Base-by-base conservation (phyloP, 2,888 invertebrate genomes). In the Osedax frankpressi region DNA sequence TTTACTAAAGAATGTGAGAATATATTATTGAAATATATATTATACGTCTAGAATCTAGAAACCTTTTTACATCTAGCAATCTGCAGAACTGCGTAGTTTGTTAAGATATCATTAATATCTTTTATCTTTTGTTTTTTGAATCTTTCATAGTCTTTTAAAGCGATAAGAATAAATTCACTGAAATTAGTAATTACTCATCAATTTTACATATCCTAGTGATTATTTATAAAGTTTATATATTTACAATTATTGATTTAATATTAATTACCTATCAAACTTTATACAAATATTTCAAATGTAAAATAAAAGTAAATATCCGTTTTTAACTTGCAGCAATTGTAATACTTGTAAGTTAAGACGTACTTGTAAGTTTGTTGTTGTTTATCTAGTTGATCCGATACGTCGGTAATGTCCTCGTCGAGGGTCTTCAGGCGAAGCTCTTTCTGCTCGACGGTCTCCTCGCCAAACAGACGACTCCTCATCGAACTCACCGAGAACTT, bases 11-110 rank as follows among this genome's bases (percentile, higher is more conserved):
- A n/a, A n/a, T n/a, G n/a, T n/a, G n/a, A n/a, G n/a, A n/a, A n/a
- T n/a, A n/a, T n/a, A n/a, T n/a, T n/a, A n/a, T n/a, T n/a, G n/a
- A n/a, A n/a, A n/a, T n/a, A 11, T 44, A 19, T 44, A 44, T 44
- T 44, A 44, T 19, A 44, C 19, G 6, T 11, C 19, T 44, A 44
- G 6, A 44, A 11, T 44, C 44, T 44, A 44, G 19, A 19, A 44
- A 78, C 78, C 78, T 78, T 78, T 74, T 78, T 77, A 30, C 75
- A 77, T 30, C 76, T 73, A 28, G 77, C 77, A 25, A 76, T 83
- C 75, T 83, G 82, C 80, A 83, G 80, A 65, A 84, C 80, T 60
- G 83, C 82, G 76, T 82, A 83, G 75, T 83, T 83, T 28, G 82
- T 81, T 77, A 83, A 82, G 25, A 82, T 80, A 75, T 84, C 83